Evolutionary conservation across 2,113 vertebrate genomes (phyloP).

Genomic region (Aviceda subcristata): DNA sequence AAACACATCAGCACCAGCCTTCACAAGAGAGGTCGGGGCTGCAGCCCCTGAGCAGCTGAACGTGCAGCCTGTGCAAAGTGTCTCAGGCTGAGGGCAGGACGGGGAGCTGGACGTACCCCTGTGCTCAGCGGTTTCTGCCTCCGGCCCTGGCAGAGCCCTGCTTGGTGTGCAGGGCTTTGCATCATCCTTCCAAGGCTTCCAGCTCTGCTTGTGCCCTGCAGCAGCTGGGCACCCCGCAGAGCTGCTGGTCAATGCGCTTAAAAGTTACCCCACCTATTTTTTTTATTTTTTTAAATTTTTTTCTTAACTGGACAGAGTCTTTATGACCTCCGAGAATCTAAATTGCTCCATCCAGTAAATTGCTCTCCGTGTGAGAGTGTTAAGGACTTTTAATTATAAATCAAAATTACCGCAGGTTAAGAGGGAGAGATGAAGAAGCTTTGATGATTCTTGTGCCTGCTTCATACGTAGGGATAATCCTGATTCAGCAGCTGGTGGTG

Average conservation of each 20-base stretch:
- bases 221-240: neutral
- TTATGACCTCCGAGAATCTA: neutral
- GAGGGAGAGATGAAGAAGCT: neutral
- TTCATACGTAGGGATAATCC: neutral
- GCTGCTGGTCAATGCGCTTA: neutral
- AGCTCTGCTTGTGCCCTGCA: fast-evolving
- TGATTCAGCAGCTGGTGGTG: conserved; percentile 16
- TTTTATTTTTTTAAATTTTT: neutral
- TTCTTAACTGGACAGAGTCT: neutral
- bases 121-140: neutral
- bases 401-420: neutral
- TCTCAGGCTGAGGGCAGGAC: neutral
- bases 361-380: neutral
- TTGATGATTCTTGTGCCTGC: neutral
- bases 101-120: fast-evolving
- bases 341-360: neutral
- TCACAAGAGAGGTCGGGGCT: neutral
- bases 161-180: neutral
- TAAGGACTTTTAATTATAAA: conserved; percentile 29
- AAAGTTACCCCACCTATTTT: neutral
- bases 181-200: neutral
- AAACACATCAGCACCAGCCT: neutral
- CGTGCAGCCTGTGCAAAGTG: fast-evolving
- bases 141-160: neutral
- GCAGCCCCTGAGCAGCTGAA: neutral